Conservation (phyloP, 2,888 invertebrate species). For the Melieria crassipennis region DNA sequence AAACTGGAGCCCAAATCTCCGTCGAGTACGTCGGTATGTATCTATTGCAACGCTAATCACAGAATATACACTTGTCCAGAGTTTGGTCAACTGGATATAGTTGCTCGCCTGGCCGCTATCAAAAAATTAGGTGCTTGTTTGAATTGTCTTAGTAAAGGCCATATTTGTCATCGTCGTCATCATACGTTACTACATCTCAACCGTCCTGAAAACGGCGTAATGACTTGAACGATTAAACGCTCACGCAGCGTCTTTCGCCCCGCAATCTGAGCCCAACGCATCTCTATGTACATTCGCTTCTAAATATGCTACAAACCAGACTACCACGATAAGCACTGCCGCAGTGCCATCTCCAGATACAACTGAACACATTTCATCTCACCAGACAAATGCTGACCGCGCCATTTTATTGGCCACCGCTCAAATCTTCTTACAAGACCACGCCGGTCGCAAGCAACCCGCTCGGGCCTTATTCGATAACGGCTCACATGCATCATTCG, state of each 20-base stretch:
- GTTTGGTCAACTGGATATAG: too few species aligned
- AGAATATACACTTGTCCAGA: too few species aligned
- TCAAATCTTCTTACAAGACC: conserved; percentile 1
- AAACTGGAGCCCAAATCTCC: too few species aligned
- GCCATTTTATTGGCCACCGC: conserved; percentile 2
- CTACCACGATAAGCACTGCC: neutral
- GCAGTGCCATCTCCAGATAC: neutral
- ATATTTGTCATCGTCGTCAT: neutral
- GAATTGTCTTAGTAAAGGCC: conserved; percentile 17
- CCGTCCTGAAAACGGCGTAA: neutral
- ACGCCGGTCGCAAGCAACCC: conserved; percentile 1
- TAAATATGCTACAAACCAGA: neutral
- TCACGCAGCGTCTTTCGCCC: neutral
- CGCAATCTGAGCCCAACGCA: neutral
- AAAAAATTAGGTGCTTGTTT: neutral
- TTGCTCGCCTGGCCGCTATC: too few species aligned
- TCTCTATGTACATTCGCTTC: neutral
- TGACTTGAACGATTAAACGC: neutral
- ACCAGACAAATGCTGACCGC: neutral
- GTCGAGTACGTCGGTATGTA: too few species aligned
- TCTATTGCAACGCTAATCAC: too few species aligned
- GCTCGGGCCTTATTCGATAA: too few species aligned
- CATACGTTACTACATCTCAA: conserved; percentile 1
- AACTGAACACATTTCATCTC: neutral
- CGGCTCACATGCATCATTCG: too few species aligned